These are phyloP conservation scores for Trichosurus vulpecula DNA, from an alignment of 2,797 vertebrate genomes.

Conservation along the genomic window DNA sequence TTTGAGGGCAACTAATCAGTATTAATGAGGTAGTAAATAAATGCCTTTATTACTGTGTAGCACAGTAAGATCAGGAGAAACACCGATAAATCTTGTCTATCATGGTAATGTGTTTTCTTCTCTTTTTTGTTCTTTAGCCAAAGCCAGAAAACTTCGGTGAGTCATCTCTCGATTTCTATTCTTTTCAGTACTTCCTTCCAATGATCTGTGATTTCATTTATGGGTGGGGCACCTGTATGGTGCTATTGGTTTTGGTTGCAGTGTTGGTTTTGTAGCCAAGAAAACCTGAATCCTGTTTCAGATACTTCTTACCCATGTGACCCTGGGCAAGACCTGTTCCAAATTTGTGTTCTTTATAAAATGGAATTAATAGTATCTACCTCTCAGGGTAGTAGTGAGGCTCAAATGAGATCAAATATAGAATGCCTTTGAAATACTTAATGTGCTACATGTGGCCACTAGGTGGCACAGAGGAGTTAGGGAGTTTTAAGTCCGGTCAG, in stretches of 20 bases:
- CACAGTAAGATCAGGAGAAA: slow-evolving; percentile 31
- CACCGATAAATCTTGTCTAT: slow-evolving; percentile 36
- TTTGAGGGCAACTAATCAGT: slow-evolving; percentile 13
- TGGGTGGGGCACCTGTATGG: background rate
- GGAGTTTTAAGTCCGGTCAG: background rate
- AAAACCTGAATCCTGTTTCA: background rate
- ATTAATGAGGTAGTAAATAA: slow-evolving; percentile 23
- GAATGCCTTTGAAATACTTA: background rate
- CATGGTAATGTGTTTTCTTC: slow-evolving; percentile 78
- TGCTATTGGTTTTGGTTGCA: background rate
- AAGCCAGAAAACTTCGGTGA: slow-evolving; percentile 82
- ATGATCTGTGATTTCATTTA: background rate
- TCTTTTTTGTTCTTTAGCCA: slow-evolving; percentile 79
- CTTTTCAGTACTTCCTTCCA: background rate
- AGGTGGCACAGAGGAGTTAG: background rate
- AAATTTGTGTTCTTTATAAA: background rate
- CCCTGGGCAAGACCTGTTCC: background rate
- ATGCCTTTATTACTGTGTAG: slow-evolving; percentile 9
- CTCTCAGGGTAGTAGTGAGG: background rate
- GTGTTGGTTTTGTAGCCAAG: background rate
- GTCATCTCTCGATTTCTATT: slow-evolving; percentile 78
- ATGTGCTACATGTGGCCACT: background rate
- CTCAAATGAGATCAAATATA: background rate
- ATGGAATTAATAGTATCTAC: background rate
- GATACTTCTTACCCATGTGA: background rate